Evolutionary conservation across 2,888 invertebrate species (phyloP), one percentile per base, ranked within the genome.

Genomic region (Pseudanteris insignis): DNA sequence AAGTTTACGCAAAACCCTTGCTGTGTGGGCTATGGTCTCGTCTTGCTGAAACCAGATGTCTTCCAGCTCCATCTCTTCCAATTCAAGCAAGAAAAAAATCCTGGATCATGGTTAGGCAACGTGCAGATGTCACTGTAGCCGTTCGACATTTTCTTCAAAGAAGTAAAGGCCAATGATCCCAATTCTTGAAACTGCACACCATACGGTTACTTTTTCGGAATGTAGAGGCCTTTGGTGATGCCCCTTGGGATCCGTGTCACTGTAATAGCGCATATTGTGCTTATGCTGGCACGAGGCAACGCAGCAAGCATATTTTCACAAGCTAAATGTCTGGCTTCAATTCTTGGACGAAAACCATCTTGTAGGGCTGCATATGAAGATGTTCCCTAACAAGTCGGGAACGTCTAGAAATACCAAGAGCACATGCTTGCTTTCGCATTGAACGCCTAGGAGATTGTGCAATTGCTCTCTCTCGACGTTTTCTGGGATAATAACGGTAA

Each of bases 91-190:
- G 24, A 18, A 41, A 41, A 41, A 41, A 12, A 7, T 41, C 30
- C 25, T 43, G 3, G 2, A 32, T 21, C 67, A 70, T 70, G 54
- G 69, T 48, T 36, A 62, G 30, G 63, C 69, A 72, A n/a, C 64
- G 66, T 57, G 62, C 64, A 21, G 70, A 66, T 64, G 57, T 73
- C 15, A 72, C 67, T 9, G 67, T 72, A 11, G 69, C 67, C 53
- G 64, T 59, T 44, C 48, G 13, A 63, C 67, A 62, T 67, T 62
- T 66, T 72, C 70, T 51, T 72, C 66, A 50, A 71, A 71, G 64
- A 74, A 71, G 21, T 51, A 68, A 28, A 68, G 66, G 34, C 68
- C 67, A 47, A 62, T 28, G 33, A 60, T 43, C 2, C 53, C 59
- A 26, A 18, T 43, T 28, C 30, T 24, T n/a, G 63, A 62, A 21